These are phyloP conservation scores for Crypturellus tataupa DNA, from an alignment of 2,797 vertebrate genomes.

Conservation along the genomic window DNA sequence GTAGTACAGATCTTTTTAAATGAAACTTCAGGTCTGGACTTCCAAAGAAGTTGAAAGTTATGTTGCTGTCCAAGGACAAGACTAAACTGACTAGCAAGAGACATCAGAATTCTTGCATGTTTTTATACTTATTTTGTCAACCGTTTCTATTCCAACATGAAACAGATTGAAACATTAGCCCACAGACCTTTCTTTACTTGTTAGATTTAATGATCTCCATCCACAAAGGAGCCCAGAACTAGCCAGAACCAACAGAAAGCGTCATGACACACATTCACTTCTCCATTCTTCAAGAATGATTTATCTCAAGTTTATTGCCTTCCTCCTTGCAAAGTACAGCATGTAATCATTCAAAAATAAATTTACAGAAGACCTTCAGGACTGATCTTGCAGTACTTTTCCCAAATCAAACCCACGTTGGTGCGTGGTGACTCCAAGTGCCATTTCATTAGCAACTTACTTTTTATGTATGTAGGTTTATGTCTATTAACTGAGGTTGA, in stretches of 20 bases:
- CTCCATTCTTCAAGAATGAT: background rate
- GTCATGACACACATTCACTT: background rate
- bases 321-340: background rate
- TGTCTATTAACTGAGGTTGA: background rate
- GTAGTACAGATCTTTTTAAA: background rate
- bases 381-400: background rate
- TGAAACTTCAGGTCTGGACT: background rate
- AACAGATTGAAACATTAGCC: background rate
- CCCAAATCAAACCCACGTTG: background rate
- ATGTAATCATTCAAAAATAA: background rate
- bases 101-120: background rate
- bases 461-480: background rate
- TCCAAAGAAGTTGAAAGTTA: background rate
- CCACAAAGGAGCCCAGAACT: background rate
- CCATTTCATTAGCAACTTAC: background rate
- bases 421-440: background rate
- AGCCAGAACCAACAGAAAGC: background rate
- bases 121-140: background rate
- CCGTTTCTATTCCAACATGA: background rate
- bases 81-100: background rate
- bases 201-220: background rate
- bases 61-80: background rate
- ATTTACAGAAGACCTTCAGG: background rate
- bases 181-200: background rate
- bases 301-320: background rate